Percentiles rank a stretch among this genome's conserved stretches.
Evolutionary conservation across 2,888 invertebrate species (phyloP).

Genomic region (Dermolepida albohirtum): DNA sequence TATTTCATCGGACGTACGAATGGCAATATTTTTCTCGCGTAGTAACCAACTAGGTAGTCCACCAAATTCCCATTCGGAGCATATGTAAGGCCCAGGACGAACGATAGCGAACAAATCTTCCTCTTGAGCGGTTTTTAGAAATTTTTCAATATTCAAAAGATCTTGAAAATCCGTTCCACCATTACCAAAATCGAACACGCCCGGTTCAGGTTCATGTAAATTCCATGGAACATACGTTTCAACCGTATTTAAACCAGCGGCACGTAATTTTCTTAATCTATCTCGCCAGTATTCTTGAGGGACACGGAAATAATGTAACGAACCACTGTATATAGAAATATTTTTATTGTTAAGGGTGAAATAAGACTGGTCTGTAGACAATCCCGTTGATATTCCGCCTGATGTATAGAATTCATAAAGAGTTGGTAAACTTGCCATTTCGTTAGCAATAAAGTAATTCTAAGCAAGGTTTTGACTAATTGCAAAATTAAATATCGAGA

Average conservation of each 20-base stretch:
- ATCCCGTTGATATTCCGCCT: constrained; percentile 57
- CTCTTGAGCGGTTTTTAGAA: constrained; percentile 78
- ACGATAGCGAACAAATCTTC: constrained; percentile 84
- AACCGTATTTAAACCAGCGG: constrained; percentile 88
- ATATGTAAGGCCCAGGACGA: constrained; percentile 91
- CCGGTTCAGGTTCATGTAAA: constrained; percentile 82
- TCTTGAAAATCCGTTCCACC: constrained; percentile 70
- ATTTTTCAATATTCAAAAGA: constrained; percentile 72
- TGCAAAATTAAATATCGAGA: no score
- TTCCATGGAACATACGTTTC: constrained; percentile 92
- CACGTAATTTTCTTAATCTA: constrained; percentile 78
- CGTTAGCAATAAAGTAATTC: no score
- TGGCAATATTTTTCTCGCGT: constrained; percentile 65
- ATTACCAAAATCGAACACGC: constrained; percentile 72
- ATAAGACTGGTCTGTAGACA: constrained; percentile 55
- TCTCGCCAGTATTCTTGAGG: constrained; percentile 84
- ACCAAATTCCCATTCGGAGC: constrained; percentile 85
- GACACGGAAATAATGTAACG: constrained; percentile 88
- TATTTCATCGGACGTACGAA: constrained; percentile 56
- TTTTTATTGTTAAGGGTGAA: constrained; percentile 64
- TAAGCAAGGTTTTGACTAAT: no score
- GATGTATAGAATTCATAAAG: constrained; percentile 66
- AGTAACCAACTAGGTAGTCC: constrained; percentile 59
- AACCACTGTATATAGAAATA: constrained; percentile 66
- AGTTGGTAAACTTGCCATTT: constrained; percentile 53